Percentiles rank a stretch among this genome's conserved stretches.
Evolutionary conservation across 2,113 vertebrate species (phyloP).

Genomic region (Dendropsophus ebraccatus): DNA sequence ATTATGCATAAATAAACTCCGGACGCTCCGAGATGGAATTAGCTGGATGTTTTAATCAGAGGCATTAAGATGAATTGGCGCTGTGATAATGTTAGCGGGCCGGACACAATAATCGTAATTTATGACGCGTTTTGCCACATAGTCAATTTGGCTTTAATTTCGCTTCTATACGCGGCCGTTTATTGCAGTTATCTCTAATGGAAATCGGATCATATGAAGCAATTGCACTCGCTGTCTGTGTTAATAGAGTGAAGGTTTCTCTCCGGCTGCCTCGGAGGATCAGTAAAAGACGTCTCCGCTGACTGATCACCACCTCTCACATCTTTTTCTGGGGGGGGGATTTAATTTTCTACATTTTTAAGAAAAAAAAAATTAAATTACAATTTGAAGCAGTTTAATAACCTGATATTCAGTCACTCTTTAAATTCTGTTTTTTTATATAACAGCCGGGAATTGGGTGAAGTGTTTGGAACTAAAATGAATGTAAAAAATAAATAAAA

Average conservation of each 20-base stretch:
- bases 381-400: no score
- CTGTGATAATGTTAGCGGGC: conserved; percentile 65
- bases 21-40: conserved; percentile 65
- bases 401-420: no score
- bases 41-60: conserved; percentile 69
- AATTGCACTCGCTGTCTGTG: background rate
- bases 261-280: background rate
- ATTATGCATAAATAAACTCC: conserved; percentile 68
- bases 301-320: background rate
- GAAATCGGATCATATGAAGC: conserved; percentile 70
- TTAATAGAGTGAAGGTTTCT: conserved; percentile 6
- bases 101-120: conserved; percentile 75
- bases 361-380: no score
- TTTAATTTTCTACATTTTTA: no score
- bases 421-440: no score
- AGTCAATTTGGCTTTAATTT: conserved; percentile 86
- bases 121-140: conserved; percentile 79
- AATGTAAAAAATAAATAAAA: no score
- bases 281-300: background rate
- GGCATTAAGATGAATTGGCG: conserved; percentile 75
- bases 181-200: conserved; percentile 70
- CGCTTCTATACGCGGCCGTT: conserved; percentile 65
- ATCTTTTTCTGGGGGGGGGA: no score
- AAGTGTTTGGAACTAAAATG: no score
- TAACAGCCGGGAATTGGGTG: no score